phyloP scores from a whole-genome alignment of 2,113 vertebrate genomes.

The Verasper variegatus region DNA sequence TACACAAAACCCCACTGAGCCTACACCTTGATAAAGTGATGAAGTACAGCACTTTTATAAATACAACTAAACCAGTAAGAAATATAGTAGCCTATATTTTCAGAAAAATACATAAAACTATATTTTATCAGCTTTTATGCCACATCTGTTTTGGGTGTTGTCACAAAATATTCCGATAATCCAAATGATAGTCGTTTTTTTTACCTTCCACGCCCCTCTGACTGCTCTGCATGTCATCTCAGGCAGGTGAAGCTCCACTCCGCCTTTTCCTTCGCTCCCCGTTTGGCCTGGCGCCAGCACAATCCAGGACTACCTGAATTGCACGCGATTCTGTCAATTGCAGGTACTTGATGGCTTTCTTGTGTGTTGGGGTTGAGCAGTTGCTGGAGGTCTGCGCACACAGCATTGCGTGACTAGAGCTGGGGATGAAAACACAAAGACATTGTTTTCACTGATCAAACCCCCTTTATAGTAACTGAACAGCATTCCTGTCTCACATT shows the following conservation, averaged over 20 bases:
- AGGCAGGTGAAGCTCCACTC: constrained; percentile 55
- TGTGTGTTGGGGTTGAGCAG: constrained; percentile 73
- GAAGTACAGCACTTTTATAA: too few species aligned
- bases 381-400: constrained; percentile 75
- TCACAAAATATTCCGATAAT: background rate
- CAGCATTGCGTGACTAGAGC: constrained; percentile 85
- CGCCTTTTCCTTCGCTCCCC: constrained; percentile 60
- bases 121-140: background rate
- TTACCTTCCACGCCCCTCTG: background rate
- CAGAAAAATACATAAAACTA: background rate
- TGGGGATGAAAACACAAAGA: constrained; percentile 83
- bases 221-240: background rate
- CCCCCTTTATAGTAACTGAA: constrained; percentile 83
- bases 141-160: background rate
- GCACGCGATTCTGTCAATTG: constrained; percentile 83
- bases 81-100: background rate
- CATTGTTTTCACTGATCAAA: constrained; percentile 82
- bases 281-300: constrained; percentile 69
- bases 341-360: constrained; percentile 81
- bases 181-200: background rate
- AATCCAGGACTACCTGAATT: constrained; percentile 80
- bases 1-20: too few species aligned
- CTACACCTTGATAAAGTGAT: too few species aligned
- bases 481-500: constrained; percentile 88
- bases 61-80: background rate